Evolutionary conservation across 2,888 invertebrate genomes (phyloP).

Genomic region (Mystacides longicornis): DNA sequence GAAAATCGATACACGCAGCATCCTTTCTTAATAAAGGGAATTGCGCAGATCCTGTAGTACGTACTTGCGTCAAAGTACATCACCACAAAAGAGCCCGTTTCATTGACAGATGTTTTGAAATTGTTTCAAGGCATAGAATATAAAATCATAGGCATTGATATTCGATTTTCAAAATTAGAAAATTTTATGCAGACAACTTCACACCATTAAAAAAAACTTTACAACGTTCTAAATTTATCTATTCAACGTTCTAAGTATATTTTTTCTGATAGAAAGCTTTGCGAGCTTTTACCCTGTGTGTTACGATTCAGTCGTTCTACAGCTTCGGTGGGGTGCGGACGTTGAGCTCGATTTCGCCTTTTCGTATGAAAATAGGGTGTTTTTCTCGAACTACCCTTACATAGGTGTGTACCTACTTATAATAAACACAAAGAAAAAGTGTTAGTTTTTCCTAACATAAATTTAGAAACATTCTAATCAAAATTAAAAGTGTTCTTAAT

Average conservation of each 20-base stretch:
- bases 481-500: neutral
- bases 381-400: neutral
- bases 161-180: no score
- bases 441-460: neutral
- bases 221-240: no score
- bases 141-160: no score
- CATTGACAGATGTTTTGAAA: no score
- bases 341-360: neutral
- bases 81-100: no score
- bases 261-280: constrained; percentile 1
- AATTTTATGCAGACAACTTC: no score
- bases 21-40: neutral
- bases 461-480: neutral
- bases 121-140: no score
- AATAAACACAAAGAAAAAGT: neutral
- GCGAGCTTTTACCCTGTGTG: no score
- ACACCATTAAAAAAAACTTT: no score
- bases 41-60: neutral
- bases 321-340: constrained; percentile 1
- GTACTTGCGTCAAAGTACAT: constrained; percentile 2
- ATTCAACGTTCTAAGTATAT: no score
- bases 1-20: neutral
- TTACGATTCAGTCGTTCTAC: neutral
- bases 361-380: neutral
- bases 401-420: neutral